phyloP scores from a whole-genome alignment of 2,113 vertebrate genomes.

The Typhlomys cinereus region DNA sequence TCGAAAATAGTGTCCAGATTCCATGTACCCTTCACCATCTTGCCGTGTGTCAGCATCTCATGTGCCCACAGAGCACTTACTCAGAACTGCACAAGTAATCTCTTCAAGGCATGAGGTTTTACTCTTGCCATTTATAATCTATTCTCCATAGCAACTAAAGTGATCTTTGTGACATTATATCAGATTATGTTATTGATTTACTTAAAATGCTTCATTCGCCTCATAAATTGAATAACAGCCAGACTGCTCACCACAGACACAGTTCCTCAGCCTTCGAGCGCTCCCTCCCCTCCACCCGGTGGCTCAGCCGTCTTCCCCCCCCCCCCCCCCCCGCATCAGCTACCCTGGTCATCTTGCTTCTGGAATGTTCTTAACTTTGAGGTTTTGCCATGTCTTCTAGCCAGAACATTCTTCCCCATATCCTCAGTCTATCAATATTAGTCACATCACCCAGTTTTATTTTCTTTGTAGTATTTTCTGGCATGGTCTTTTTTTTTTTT shows the following conservation, averaged over 20 bases:
- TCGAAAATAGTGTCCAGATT: not conserved
- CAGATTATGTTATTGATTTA: conserved; percentile 29
- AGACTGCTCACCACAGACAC: not conserved
- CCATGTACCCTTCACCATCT: not conserved
- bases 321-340: not conserved
- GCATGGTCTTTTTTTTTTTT: not conserved
- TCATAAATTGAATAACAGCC: not conserved
- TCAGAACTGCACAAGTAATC: conserved; percentile 30
- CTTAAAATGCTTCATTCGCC: conserved; percentile 8
- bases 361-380: not conserved
- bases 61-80: not conserved
- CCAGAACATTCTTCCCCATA: not conserved
- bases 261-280: not conserved
- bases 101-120: not conserved
- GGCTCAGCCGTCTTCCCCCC: not conserved
- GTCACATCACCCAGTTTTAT: not conserved
- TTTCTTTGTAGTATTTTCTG: not conserved
- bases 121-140: not conserved
- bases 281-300: not conserved
- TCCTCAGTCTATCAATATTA: not conserved
- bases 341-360: not conserved
- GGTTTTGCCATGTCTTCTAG: not conserved
- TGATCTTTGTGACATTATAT: conserved; percentile 19
- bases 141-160: conserved; percentile 30
- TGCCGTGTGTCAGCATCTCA: not conserved